These are phyloP conservation scores for Galerucella pusilla DNA, from an alignment of 2,888 invertebrate species.

Conservation along the genomic window DNA sequence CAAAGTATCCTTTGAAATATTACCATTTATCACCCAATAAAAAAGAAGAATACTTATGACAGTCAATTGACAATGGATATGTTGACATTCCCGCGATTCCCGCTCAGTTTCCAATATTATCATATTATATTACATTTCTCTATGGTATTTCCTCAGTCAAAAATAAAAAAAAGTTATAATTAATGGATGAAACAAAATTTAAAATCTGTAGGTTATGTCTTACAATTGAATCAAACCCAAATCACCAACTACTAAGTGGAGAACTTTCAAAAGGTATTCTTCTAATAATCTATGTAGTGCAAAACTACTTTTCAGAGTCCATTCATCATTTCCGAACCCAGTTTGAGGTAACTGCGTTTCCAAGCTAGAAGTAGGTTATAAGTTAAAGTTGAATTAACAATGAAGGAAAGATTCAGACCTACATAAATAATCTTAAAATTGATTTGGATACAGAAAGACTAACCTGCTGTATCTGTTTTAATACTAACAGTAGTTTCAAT, in stretches of 20 bases:
- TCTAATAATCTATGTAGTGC: background rate
- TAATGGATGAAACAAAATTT: slow-evolving; percentile 3
- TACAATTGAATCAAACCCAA: background rate
- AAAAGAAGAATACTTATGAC: too few relatives aligned
- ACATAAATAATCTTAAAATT: background rate
- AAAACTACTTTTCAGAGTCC: slow-evolving; percentile 1
- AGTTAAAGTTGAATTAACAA: slow-evolving; percentile 7
- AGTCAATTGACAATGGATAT: background rate
- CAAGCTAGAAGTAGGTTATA: background rate
- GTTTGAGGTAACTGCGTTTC: background rate
- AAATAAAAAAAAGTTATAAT: background rate
- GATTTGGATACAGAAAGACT: background rate
- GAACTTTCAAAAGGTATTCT: background rate
- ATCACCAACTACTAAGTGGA: background rate
- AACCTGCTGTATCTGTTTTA: background rate
- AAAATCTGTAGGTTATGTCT: slow-evolving; percentile 13
- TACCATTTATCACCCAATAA: too few relatives aligned
- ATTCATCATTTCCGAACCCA: background rate
- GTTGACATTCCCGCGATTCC: too few relatives aligned
- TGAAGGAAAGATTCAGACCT: background rate
- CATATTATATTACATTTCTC: too few relatives aligned
- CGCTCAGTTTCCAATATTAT: background rate
- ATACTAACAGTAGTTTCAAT: background rate
- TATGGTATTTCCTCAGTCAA: too few relatives aligned
- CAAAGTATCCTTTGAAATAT: too few relatives aligned